These are phyloP conservation scores for Acanthoscelides obtectus DNA, from an alignment of 2,888 invertebrate genomes.

Conservation along the genomic window DNA sequence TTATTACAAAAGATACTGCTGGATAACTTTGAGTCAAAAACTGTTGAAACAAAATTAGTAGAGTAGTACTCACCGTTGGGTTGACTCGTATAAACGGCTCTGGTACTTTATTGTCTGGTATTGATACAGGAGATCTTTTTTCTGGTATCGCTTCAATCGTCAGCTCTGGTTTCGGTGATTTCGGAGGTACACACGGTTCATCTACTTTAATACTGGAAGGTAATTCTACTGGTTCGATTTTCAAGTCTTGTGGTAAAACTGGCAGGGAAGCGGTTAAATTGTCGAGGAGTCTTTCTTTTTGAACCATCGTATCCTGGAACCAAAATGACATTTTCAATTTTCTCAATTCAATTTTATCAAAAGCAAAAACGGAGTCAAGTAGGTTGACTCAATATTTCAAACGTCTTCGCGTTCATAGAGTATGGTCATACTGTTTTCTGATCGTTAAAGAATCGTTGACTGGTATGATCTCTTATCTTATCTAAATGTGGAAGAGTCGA, in stretches of 20 bases:
- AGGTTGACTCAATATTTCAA: too few relatives aligned
- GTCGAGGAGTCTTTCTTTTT: slow-evolving; percentile 56
- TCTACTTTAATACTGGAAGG: slow-evolving; percentile 24
- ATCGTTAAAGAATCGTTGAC: too few relatives aligned
- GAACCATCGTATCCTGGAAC: slow-evolving; percentile 56
- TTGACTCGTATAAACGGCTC: not conserved
- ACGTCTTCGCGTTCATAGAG: too few relatives aligned
- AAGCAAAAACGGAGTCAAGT: too few relatives aligned
- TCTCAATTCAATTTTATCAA: too few relatives aligned
- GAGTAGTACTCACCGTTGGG: not conserved
- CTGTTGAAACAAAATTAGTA: too few relatives aligned
- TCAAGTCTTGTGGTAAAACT: slow-evolving; percentile 50
- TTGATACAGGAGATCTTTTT: slow-evolving; percentile 14
- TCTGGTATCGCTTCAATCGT: slow-evolving; percentile 24
- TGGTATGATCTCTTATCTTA: too few relatives aligned
- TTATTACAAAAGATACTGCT: too few relatives aligned
- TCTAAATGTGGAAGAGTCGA: too few relatives aligned
- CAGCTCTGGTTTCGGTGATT: slow-evolving; percentile 22
- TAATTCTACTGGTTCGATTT: slow-evolving; percentile 27
- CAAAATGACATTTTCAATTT: slow-evolving; percentile 18
- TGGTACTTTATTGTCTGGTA: slow-evolving; percentile 11
- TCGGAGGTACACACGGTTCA: slow-evolving; percentile 12
- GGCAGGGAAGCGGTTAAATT: slow-evolving; percentile 22
- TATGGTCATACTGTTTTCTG: too few relatives aligned
- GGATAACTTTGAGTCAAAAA: too few relatives aligned